Evolutionary conservation across 2,888 invertebrate species (phyloP).

Genomic region (Notodonta ziczac): DNA sequence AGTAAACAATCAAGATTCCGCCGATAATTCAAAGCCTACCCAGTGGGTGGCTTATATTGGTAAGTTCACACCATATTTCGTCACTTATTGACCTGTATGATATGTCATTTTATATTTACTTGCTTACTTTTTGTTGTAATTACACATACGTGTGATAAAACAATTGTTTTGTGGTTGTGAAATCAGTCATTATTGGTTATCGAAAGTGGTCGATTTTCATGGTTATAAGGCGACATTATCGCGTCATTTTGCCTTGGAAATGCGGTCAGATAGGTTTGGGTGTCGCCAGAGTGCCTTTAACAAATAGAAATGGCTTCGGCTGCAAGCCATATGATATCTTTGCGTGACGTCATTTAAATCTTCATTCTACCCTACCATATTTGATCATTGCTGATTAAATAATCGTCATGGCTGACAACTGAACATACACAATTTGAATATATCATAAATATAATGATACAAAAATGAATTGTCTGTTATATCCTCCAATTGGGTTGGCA

Average conservation of each 20-base stretch:
- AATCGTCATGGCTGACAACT: neutral
- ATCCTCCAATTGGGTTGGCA: too few species aligned
- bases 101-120: conserved; percentile 8
- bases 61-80: conserved; percentile 64
- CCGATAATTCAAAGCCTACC: conserved; percentile 91
- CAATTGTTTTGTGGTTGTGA: neutral
- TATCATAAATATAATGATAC: neutral
- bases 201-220: conserved; percentile 13
- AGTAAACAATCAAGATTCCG: conserved; percentile 92
- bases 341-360: neutral
- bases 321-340: conserved; percentile 1
- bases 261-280: conserved; percentile 14
- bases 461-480: too few species aligned
- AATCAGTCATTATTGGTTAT: neutral
- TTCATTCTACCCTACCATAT: neutral
- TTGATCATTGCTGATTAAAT: neutral
- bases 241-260: conserved; percentile 36
- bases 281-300: conserved; percentile 15
- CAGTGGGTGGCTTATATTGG: conserved; percentile 92
- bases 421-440: neutral
- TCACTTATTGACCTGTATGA: conserved; percentile 18
- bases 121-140: neutral
- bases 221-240: conserved; percentile 11
- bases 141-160: neutral
- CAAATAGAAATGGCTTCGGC: conserved; percentile 36